Evolutionary conservation across 2,797 vertebrate species (phyloP).

Genomic region (Melanotaenia nigrans): DNA sequence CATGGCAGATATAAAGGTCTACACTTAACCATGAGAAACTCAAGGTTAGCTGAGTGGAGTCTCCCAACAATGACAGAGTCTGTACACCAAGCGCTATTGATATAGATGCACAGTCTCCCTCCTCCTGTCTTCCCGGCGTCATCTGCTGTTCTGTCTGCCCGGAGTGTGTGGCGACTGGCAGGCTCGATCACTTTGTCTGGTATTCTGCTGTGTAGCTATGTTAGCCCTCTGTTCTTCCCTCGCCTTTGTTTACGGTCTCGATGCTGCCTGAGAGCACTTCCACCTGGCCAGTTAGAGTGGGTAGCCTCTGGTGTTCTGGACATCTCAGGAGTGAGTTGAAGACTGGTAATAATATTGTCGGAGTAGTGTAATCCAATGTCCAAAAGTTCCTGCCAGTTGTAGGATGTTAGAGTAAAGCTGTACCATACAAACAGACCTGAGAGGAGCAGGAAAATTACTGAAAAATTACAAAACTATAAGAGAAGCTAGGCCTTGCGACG

Average conservation of each 20-base stretch:
- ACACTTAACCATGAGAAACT: slow-evolving; percentile 13
- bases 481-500: no score
- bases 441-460: no score
- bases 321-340: not conserved
- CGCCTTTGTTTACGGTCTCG: slow-evolving; percentile 2
- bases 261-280: not conserved
- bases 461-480: no score
- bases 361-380: no score
- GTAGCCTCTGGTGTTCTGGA: not conserved
- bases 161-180: not conserved
- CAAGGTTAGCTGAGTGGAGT: not conserved
- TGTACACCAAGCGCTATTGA: slow-evolving; percentile 1
- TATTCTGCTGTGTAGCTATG: not conserved
- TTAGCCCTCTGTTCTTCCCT: not conserved
- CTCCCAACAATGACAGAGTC: not conserved
- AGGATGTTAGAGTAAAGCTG: no score
- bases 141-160: slow-evolving; percentile 2
- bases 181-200: not conserved
- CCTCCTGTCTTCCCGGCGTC: slow-evolving; percentile 18
- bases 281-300: not conserved
- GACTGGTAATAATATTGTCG: no score
- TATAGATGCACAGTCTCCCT: slow-evolving; percentile 2
- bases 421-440: no score
- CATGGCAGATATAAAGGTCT: not conserved
- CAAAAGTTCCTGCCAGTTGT: no score